Evolutionary conservation across 2,113 vertebrate species (phyloP).

Genomic region (Chamaetylas fuelleborni): DNA sequence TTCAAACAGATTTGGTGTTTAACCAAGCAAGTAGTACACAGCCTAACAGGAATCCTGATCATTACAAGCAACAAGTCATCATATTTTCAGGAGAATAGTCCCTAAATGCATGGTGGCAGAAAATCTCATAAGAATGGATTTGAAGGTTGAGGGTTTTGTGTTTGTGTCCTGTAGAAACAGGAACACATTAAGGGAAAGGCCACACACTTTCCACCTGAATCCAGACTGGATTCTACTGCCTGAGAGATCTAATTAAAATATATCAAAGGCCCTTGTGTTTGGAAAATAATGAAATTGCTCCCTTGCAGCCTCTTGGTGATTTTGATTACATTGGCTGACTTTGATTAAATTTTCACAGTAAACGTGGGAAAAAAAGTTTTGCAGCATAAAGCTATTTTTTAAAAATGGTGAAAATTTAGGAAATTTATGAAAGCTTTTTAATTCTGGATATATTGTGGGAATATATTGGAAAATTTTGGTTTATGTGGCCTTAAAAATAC

Average conservation of each 20-base stretch:
- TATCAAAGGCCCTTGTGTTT: not conserved
- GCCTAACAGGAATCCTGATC: not conserved
- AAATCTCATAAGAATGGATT: not conserved
- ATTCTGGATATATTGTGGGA: not conserved
- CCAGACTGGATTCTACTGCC: not conserved
- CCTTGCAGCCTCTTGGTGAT: fast-evolving
- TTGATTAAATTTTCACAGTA: not conserved
- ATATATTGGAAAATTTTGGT: not conserved
- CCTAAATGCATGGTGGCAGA: not conserved
- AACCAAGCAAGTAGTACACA: not conserved
- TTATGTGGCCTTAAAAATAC: not conserved
- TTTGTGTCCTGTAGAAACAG: not conserved
- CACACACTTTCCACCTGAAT: not conserved
- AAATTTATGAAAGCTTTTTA: not conserved
- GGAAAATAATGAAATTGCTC: not conserved
- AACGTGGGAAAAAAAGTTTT: not conserved
- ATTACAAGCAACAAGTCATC: not conserved
- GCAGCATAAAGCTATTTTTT: not conserved
- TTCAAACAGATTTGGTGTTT: not conserved
- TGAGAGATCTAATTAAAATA: not conserved
- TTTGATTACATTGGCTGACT: not conserved
- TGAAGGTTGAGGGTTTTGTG: not conserved
- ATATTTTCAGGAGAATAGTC: not conserved
- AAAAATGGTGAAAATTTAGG: not conserved
- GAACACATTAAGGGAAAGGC: not conserved